Evolutionary conservation across 2,113 vertebrate species (phyloP), one percentile per base, ranked within the genome.

Genomic region (Seriola rivoliana): DNA sequence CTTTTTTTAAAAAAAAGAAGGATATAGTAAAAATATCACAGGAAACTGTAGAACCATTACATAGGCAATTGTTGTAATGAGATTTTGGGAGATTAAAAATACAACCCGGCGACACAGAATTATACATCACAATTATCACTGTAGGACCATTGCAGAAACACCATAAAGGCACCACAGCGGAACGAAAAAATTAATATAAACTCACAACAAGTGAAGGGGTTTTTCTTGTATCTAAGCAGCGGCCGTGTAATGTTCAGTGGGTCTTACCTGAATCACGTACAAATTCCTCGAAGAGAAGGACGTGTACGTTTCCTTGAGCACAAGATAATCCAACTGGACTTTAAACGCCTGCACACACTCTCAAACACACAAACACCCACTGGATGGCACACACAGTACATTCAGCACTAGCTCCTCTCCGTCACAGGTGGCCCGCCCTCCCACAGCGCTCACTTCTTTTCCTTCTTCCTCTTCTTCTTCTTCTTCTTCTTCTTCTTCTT

Each of bases 371-470:
- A 65, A 17, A 81, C 84, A 72, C 29, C 4, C 67, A 80, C 75
- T 66, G 63, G 58, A 1, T 25, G 23, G 0, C 40, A 67, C 73
- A 44, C 66, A 5, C 62, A 62, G 62, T 2, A 9, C 55, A 4
- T 1, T 71, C 80, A 50, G 32, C 17, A 42, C 60, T 29, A 67
- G 52, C 71, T 72, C 8, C 42, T 12, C n/a, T 57, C 80, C 72
- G 88, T 90, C 92, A 92, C 89, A 92, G 90, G 92, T 93, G 86
- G 71, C 78, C 76, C 90, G 54, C 85, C 85, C 90, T 76, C 83
- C 83, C 69, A 13, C 63, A 1, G 64, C 75, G 62, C 70, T 48
- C 67, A 72, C 79, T 71, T 78, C 58, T 58, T 42, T 46, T 2
- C 13, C 32, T 40, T 21, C 23, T 11, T 16, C n/a, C n/a, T n/a